Percentiles rank a stretch among this genome's conserved stretches.
Evolutionary conservation across 2,113 vertebrate genomes (phyloP).

Genomic region (Microcebus murinus): DNA sequence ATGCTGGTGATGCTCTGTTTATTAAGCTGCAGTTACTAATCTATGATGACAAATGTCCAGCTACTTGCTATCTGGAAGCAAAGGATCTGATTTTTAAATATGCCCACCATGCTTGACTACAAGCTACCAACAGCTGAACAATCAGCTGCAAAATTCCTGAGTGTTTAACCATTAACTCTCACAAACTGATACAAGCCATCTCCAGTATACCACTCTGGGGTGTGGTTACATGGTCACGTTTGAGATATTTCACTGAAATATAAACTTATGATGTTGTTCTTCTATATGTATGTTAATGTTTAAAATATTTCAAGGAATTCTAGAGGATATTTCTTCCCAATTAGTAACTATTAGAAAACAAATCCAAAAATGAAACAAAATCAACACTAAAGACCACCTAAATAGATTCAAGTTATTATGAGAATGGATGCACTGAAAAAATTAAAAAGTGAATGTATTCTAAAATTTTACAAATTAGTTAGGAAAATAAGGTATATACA

Average conservation of each 20-base stretch:
- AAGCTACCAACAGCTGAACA: background rate
- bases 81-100: background rate
- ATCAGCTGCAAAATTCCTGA: background rate
- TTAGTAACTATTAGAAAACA: background rate
- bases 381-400: background rate
- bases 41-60: background rate
- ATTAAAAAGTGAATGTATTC: background rate
- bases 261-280: background rate
- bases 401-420: slow-evolving; percentile 2
- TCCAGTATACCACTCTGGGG: background rate
- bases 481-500: background rate
- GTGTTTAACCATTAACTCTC: background rate
- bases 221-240: background rate
- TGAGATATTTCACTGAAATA: background rate
- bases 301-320: background rate
- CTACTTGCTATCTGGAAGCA: background rate
- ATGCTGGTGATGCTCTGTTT: background rate
- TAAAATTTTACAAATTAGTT: background rate
- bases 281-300: background rate
- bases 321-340: background rate
- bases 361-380: background rate
- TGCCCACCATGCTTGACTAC: background rate
- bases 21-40: background rate
- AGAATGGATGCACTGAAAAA: background rate
- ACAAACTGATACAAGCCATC: background rate